phyloP scores from a whole-genome alignment of 2,888 invertebrate genomes.

The Tineola bisselliella region DNA sequence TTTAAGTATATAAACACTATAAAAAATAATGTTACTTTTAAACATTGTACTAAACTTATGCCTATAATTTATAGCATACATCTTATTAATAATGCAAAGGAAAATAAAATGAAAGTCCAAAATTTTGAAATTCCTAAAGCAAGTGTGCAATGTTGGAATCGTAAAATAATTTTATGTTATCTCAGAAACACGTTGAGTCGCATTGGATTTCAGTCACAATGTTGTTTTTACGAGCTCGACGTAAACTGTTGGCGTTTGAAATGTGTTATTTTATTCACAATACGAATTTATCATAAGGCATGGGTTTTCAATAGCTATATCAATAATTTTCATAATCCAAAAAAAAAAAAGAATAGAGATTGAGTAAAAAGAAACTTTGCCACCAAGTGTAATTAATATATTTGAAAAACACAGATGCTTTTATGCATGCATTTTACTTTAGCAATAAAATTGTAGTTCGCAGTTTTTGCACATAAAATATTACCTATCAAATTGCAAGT shows the following conservation, averaged over 20 bases:
- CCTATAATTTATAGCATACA: not conserved
- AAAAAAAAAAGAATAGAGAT: too few species aligned
- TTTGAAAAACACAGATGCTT: too few species aligned
- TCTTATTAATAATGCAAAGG: not conserved
- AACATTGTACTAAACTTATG: not conserved
- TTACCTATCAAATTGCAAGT: constrained; percentile 34
- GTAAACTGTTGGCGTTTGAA: constrained; percentile 23
- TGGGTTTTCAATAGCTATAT: not conserved
- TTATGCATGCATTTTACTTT: not conserved
- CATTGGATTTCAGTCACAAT: constrained; percentile 52
- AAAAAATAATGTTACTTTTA: not conserved
- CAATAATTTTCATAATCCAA: too few species aligned
- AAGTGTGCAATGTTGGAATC: constrained; percentile 40
- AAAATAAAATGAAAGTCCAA: not conserved
- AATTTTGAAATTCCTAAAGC: not conserved
- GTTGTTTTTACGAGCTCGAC: constrained; percentile 45
- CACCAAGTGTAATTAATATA: too few species aligned
- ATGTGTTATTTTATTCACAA: constrained; percentile 8
- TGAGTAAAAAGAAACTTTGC: too few species aligned
- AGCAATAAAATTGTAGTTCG: not conserved
- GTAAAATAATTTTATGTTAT: constrained; percentile 59
- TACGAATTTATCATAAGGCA: constrained; percentile 2
- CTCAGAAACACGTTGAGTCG: constrained; percentile 38
- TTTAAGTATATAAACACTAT: not conserved
- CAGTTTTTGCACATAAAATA: not conserved